These are phyloP conservation scores for Gobio gobio DNA, from an alignment of 2,113 vertebrate genomes.

Conservation along the genomic window DNA sequence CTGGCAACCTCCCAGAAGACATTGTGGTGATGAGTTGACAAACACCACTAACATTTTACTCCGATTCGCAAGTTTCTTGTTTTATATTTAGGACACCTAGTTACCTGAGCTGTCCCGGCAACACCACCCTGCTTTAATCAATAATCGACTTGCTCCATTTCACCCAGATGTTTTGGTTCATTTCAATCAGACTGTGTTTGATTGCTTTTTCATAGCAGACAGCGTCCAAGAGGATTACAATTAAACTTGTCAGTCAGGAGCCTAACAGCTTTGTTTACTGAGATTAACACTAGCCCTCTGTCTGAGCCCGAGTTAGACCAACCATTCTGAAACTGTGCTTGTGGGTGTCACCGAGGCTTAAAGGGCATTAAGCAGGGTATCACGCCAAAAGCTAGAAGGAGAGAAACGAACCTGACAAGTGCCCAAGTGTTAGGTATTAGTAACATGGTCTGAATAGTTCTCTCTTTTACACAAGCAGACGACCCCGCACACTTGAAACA, in stretches of 20 bases:
- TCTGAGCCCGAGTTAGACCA: neutral
- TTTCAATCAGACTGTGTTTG: slow-evolving; percentile 33
- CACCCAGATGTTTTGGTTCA: neutral
- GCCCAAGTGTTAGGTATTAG: slow-evolving; percentile 57
- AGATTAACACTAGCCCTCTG: slow-evolving; percentile 42
- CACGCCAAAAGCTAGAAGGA: slow-evolving; percentile 40
- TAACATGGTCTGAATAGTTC: slow-evolving; percentile 53
- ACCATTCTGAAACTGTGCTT: slow-evolving; percentile 30
- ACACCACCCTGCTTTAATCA: neutral
- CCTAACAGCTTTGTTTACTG: slow-evolving; percentile 48
- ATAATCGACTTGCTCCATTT: neutral
- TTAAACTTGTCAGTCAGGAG: slow-evolving; percentile 41
- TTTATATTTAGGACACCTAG: neutral
- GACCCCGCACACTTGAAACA: slow-evolving; percentile 48
- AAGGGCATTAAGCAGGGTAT: slow-evolving; percentile 46
- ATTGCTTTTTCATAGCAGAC: slow-evolving; percentile 28
- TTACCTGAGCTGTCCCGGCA: neutral
- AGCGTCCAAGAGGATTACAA: slow-evolving; percentile 31
- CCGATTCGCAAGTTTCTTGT: neutral
- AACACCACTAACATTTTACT: neutral
- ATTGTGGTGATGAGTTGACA: too few species aligned
- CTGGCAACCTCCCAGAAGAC: neutral
- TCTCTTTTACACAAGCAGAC: slow-evolving; percentile 55
- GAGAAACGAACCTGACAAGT: slow-evolving; percentile 53
- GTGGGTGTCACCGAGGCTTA: slow-evolving; percentile 29